Conservation (phyloP, 2,113 vertebrate species). For the Calyptomena viridis region DNA sequence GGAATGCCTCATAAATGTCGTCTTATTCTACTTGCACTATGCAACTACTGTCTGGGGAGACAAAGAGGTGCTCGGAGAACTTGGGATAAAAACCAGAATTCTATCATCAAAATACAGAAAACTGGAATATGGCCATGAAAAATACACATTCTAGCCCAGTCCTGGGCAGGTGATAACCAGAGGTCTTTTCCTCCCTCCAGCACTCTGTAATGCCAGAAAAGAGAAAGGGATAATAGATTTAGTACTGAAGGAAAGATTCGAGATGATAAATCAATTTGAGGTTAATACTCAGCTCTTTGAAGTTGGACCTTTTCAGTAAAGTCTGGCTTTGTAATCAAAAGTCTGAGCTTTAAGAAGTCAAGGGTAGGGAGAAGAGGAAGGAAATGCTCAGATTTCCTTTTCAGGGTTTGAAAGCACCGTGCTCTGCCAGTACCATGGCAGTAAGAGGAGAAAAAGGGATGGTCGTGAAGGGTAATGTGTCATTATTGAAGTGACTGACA, state of each 20-base stretch:
- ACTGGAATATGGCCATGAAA: constrained; percentile 36
- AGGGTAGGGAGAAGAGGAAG: not conserved
- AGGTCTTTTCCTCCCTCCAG: not conserved
- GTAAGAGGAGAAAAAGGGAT: not conserved
- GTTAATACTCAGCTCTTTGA: constrained; percentile 8
- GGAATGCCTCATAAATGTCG: not conserved
- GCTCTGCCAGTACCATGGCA: not conserved
- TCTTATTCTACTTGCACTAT: not conserved
- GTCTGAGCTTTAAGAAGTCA: not conserved
- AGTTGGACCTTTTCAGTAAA: not conserved
- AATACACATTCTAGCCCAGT: not conserved
- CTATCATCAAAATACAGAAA: constrained; percentile 4
- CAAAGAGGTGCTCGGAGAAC: not conserved
- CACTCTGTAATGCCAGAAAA: not conserved
- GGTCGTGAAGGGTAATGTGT: not conserved
- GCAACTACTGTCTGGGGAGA: constrained; percentile 14
- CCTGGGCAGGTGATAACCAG: constrained; percentile 8
- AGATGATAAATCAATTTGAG: constrained; percentile 41
- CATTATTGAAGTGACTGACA: not conserved
- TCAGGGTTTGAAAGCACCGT: not conserved
- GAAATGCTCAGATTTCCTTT: not conserved
- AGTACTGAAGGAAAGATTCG: not conserved
- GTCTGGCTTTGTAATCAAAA: constrained; percentile 21
- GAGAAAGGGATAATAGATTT: not conserved
- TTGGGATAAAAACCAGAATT: constrained; percentile 35